phyloP scores from a whole-genome alignment of 2,888 invertebrate species.

The Tipula helvola region DNA sequence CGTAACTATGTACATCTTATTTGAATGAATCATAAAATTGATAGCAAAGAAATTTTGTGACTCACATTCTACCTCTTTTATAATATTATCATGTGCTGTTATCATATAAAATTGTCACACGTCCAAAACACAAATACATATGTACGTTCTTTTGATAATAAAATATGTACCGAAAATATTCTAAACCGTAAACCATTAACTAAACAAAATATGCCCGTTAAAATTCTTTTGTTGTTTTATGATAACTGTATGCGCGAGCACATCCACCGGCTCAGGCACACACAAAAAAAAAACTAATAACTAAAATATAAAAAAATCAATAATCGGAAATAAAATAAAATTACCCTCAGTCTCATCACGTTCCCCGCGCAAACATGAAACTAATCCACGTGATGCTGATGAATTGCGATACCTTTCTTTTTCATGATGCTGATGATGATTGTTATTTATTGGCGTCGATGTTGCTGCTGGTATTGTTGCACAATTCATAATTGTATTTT shows the following conservation, averaged over 20 bases:
- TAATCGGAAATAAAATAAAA: slow-evolving; percentile 11
- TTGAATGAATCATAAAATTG: not conserved
- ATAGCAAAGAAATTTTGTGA: not conserved
- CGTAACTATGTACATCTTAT: not conserved
- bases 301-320: not conserved
- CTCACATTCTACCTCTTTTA: not conserved
- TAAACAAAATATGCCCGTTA: not conserved
- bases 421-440: slow-evolving; percentile 13
- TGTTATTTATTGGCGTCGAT: slow-evolving; percentile 15
- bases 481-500: slow-evolving; percentile 29
- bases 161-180: not conserved
- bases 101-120: not conserved
- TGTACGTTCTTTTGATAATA: not conserved
- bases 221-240: not conserved
- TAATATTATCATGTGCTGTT: not conserved
- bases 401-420: slow-evolving; percentile 9
- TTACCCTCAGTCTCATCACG: slow-evolving; percentile 27
- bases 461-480: slow-evolving; percentile 28
- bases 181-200: not conserved
- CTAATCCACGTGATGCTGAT: slow-evolving; percentile 30
- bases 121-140: not conserved
- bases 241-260: not conserved
- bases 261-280: not conserved
- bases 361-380: slow-evolving; percentile 35
- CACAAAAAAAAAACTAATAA: not conserved